Evolutionary conservation across 2,113 vertebrate genomes (phyloP), one percentile per base, ranked within the genome.

Genomic region (Chaetodon auriga): DNA sequence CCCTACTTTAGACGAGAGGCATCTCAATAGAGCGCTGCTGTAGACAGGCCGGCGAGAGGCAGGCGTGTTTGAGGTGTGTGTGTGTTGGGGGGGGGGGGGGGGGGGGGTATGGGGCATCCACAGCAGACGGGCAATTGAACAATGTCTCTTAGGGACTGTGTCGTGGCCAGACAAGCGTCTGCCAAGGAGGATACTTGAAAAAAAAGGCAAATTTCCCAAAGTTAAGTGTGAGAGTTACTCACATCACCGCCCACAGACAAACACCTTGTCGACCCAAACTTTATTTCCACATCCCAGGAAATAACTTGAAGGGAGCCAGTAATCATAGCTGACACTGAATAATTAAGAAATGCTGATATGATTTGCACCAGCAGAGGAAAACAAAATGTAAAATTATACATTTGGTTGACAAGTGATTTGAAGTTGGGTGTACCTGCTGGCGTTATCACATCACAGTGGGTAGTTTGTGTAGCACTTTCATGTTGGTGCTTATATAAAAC

Each of bases 131-230:
- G 70, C 76, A 90, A 80, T 83, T 18, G 66, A 80, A 86, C 11
- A 19, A 83, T 48, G 78, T 81, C 91, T 94, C 89, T 71, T 64
- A 84, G 84, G 92, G 90, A 89, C 79, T 81, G 81, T 21, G 79
- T 85, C 66, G 73, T 65, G 36, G 92, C 88, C 87, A 85, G 92
- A 93, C 87, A 87, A 74, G 68, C 80, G 79, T 91, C 68, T 61
- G 77, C 64, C 49, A 54, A 82, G 73, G 64, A 65, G 36, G 43
- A 54, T 68, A 78, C 75, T 72, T 85, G 76, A 85, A 80, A 85
- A 78, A 91, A 81, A 75, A 85, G 74, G 61, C 38, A 86, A 80
- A 93, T 90, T 87, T 89, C 81, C 89, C 80, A 83, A 80, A 73
- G 53, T 43, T 85, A 61, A 87, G 72, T 81, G 73, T 46, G 70